These are phyloP conservation scores for Ceraclea dissimilis DNA, from an alignment of 2,888 invertebrate species.

Conservation along the genomic window DNA sequence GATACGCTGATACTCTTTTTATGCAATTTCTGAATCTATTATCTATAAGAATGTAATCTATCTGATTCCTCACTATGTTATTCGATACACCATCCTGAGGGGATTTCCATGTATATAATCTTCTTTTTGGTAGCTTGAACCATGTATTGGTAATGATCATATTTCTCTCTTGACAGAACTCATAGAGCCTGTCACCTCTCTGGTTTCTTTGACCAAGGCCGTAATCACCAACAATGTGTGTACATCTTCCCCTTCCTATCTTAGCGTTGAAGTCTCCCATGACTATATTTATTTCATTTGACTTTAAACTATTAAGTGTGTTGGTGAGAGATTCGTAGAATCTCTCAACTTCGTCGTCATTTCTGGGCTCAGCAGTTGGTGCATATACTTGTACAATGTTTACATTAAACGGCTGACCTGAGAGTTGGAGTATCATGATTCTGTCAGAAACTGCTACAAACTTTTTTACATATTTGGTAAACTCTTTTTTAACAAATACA, in stretches of 20 bases:
- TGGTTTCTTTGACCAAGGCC: conserved; percentile 2
- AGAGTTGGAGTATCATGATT: not conserved
- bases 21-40: not conserved
- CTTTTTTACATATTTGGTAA: no score
- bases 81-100: not conserved
- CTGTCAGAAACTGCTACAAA: no score
- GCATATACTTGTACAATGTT: conserved; percentile 2
- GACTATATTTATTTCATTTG: not conserved
- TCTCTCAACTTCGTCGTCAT: not conserved
- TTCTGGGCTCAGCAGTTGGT: not conserved
- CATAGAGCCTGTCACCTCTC: not conserved
- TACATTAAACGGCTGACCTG: not conserved
- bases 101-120: conserved; percentile 6
- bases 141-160: not conserved
- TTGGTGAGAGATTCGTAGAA: not conserved
- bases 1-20: not conserved
- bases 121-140: not conserved
- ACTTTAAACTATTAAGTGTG: not conserved
- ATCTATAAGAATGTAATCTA: not conserved
- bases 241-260: not conserved
- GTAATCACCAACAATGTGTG: not conserved
- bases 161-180: not conserved
- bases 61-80: not conserved
- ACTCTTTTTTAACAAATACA: no score
- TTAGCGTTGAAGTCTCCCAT: conserved; percentile 1